Conservation (phyloP, 2,797 vertebrate species). For the Strix occidentalis region DNA sequence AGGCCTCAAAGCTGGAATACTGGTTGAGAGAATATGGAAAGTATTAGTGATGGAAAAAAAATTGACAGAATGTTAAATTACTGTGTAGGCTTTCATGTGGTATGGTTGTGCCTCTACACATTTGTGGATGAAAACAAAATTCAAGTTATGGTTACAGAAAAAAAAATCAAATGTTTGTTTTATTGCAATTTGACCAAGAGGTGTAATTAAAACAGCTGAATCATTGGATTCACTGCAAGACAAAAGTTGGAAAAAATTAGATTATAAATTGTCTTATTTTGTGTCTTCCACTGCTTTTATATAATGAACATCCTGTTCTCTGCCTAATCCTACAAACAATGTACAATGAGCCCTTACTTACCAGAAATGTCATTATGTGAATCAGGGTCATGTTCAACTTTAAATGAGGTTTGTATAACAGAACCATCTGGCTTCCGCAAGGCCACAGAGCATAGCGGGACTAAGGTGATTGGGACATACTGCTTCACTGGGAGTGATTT, state of each 20-base stretch:
- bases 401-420: neutral
- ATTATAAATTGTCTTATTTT: neutral
- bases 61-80: neutral
- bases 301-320: neutral
- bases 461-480: conserved; percentile 17
- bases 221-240: neutral
- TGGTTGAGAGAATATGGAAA: conserved; percentile 23
- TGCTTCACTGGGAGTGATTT: neutral
- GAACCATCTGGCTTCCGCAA: conserved; percentile 35
- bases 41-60: neutral
- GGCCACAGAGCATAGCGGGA: neutral
- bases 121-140: conserved; percentile 13
- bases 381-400: neutral
- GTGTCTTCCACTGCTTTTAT: neutral
- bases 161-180: neutral
- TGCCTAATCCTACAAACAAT: neutral
- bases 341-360: neutral
- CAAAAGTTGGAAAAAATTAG: neutral
- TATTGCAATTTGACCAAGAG: neutral
- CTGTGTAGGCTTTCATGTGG: conserved; percentile 23
- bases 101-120: neutral
- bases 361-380: conserved; percentile 28
- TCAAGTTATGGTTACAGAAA: neutral
- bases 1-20: neutral
- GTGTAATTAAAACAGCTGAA: neutral